Conservation (phyloP, 23 tunicate genomes). For the Phallusia fumigata region DNA sequence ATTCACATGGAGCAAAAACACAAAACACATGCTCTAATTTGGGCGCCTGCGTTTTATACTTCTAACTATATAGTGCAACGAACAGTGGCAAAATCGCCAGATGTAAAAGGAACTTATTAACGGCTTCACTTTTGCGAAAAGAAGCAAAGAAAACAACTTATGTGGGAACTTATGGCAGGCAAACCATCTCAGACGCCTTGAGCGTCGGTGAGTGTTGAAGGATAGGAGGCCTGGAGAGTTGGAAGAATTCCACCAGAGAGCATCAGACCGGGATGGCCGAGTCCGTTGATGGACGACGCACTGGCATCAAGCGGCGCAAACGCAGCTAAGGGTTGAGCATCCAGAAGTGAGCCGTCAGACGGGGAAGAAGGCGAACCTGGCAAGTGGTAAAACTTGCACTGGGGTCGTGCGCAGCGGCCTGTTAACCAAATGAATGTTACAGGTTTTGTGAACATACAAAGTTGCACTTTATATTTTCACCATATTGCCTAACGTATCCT, state of each 20-base stretch:
- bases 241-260: constrained; percentile 16
- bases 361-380: constrained; percentile 31
- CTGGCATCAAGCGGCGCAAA: not conserved
- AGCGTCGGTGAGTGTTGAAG: constrained; percentile 11
- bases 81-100: not conserved
- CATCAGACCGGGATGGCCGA: not conserved
- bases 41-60: too few relatives aligned
- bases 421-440: too few relatives aligned
- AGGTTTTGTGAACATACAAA: not conserved
- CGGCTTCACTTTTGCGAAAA: not conserved
- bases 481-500: not conserved
- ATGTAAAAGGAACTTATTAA: not conserved
- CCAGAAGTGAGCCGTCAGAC: not conserved
- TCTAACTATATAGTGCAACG: not conserved
- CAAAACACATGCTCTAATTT: too few relatives aligned
- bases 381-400: constrained; percentile 83
- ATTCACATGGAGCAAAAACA: too few relatives aligned
- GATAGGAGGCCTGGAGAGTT: not conserved
- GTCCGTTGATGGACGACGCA: constrained; percentile 4
- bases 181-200: not conserved
- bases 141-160: not conserved
- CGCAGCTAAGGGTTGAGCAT: not conserved
- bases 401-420: constrained; percentile 73
- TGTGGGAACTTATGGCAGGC: not conserved
- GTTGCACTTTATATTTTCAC: not conserved